Evolutionary conservation across 2,797 vertebrate genomes (phyloP).

Genomic region (Myiothlypis chrysogaster): DNA sequence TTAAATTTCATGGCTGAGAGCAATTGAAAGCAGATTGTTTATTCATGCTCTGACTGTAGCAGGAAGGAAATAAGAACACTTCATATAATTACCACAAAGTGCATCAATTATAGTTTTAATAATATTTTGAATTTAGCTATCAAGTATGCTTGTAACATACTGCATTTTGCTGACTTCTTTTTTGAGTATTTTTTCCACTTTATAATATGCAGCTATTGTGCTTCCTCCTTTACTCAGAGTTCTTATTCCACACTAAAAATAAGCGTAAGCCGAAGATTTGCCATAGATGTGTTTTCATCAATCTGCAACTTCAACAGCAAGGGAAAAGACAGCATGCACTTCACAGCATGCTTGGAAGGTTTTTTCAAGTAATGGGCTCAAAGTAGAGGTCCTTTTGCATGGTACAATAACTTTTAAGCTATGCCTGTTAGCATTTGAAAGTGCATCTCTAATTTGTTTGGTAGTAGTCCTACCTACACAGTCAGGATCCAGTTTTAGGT

Average conservation of each 20-base stretch:
- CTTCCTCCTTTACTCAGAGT: background rate
- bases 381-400: background rate
- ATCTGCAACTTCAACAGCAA: background rate
- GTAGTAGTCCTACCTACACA: background rate
- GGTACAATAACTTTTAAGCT: background rate
- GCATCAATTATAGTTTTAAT: slow-evolving; percentile 52
- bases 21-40: slow-evolving; percentile 46
- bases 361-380: background rate
- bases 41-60: slow-evolving; percentile 47
- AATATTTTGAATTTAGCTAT: slow-evolving; percentile 54
- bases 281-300: background rate
- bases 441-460: background rate
- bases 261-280: background rate
- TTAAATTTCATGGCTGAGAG: slow-evolving; percentile 5
- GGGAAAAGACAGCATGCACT: background rate
- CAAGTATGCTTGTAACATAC: slow-evolving; percentile 2
- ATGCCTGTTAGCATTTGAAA: background rate
- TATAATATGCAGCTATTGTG: background rate
- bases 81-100: slow-evolving; percentile 32
- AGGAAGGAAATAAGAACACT: slow-evolving; percentile 58
- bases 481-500: background rate
- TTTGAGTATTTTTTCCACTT: background rate
- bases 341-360: background rate
- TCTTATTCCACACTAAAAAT: background rate
- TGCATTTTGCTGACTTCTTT: slow-evolving; percentile 29